Evolutionary conservation across 2,797 vertebrate genomes (phyloP), one percentile per base, ranked within the genome.

Genomic region (Hapalemur alaotrensis): DNA sequence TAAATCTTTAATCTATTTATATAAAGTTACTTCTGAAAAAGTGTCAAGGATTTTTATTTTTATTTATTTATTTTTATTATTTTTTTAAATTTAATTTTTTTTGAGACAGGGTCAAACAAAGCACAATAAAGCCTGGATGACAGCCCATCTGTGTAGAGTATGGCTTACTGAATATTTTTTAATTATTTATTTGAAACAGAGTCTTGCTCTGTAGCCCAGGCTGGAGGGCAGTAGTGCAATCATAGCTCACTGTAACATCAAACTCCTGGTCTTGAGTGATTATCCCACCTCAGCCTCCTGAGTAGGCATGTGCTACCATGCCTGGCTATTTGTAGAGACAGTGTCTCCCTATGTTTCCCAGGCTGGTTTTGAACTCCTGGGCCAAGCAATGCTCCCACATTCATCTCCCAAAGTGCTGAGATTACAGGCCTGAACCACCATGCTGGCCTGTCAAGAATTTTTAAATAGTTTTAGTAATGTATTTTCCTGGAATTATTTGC

Each of bases 381-480:
- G 67, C 22, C 67, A 69, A 69, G 10, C 11, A n/a, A 22, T 69
- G 11, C 67, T 69, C 67, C 67, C 22, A 35, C 67, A 35, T 69
- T 22, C 11, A n/a, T 35, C 20, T 22, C n/a, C n/a, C n/a, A 67
- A 69, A 35, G 22, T 22, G 67, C 35, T 69, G 67, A 22, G 35
- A 69, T 69, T 69, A 38, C 10, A 69, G 22, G 67, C 4, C 20
- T 22, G 10, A 11, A 9, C 67, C 67, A 38, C 54, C 54, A 54
- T 54, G 54, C 54, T 30, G 59, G 59, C 59, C 59, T 61, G 25
- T 65, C 13, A 65, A 65, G 15, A 7, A 32, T 65, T 63, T 96
- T 86, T 70, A 81, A 82, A 50, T 72, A 82, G 91, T 65, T 93
- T 96, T 88, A 97, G 46, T 25, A 89, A 38, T 61, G 28, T 93